Conservation (phyloP, 2,888 invertebrate species). For the Podotricha telesiphe region DNA sequence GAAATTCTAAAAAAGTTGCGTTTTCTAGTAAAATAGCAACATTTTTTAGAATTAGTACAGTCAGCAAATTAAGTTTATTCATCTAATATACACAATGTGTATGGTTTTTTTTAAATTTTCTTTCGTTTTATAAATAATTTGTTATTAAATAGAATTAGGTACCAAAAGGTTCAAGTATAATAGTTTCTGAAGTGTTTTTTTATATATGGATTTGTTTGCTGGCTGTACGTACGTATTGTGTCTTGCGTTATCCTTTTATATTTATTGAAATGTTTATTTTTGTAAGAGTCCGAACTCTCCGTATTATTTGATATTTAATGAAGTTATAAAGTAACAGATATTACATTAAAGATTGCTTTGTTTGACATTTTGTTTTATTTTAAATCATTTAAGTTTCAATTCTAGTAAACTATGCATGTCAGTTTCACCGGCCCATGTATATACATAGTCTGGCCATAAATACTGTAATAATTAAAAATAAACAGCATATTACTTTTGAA, state of each 20-base stretch:
- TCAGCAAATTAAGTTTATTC: slow-evolving; percentile 26
- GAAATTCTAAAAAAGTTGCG: slow-evolving; percentile 21
- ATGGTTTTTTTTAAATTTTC: too few relatives aligned
- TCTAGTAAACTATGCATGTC: too few relatives aligned
- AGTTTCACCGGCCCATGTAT: too few relatives aligned
- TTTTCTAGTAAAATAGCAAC: background rate
- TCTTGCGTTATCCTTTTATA: slow-evolving; percentile 54
- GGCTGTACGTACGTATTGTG: slow-evolving; percentile 38
- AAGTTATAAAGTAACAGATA: slow-evolving; percentile 66
- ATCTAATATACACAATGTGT: background rate
- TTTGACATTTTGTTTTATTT: slow-evolving; percentile 54
- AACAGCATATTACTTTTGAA: too few relatives aligned
- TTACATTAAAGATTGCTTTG: slow-evolving; percentile 77
- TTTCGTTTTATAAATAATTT: background rate
- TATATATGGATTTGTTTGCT: slow-evolving; percentile 23
- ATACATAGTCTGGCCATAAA: too few relatives aligned
- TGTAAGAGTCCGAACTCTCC: slow-evolving; percentile 67
- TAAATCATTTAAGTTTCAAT: background rate
- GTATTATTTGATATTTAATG: slow-evolving; percentile 66
- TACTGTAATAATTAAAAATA: too few relatives aligned
- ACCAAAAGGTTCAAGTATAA: background rate
- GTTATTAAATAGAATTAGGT: background rate
- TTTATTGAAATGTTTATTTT: slow-evolving; percentile 82
- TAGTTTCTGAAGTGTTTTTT: background rate
- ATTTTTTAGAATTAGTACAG: slow-evolving; percentile 29